Evolutionary conservation across 2,113 vertebrate species (phyloP).

Genomic region (Grammomys dolichurus): DNA sequence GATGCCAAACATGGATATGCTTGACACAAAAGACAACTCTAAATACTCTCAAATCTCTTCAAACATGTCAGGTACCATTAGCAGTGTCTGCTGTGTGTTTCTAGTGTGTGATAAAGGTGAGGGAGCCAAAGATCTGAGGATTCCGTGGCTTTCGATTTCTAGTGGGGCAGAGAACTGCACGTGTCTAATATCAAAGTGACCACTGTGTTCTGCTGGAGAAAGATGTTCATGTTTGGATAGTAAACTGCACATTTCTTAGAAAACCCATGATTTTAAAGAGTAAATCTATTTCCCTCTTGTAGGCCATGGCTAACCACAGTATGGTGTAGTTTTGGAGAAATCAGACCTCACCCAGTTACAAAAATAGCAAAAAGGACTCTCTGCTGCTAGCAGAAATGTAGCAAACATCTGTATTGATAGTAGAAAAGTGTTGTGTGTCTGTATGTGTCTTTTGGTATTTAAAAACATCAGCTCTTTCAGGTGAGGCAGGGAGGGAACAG

Average conservation of each 20-base stretch:
- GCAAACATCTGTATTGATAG: slow-evolving; percentile 68
- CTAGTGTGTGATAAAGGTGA: slow-evolving; percentile 11
- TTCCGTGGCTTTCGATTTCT: neutral
- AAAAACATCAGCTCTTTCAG: slow-evolving; percentile 2
- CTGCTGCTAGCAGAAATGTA: slow-evolving; percentile 70
- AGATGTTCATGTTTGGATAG: slow-evolving; percentile 61
- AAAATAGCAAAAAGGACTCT: slow-evolving; percentile 76
- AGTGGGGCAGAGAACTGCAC: neutral
- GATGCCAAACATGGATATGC: neutral
- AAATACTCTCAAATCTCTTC: slow-evolving; percentile 18
- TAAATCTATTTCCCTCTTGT: slow-evolving; percentile 78
- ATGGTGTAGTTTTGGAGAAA: slow-evolving; percentile 79
- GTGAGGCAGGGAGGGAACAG: neutral
- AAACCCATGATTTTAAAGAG: slow-evolving; percentile 80
- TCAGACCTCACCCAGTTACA: slow-evolving; percentile 81
- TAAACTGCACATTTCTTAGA: slow-evolving; percentile 80
- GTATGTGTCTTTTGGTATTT: slow-evolving; percentile 49
- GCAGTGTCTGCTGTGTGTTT: neutral
- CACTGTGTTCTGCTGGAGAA: slow-evolving; percentile 55
- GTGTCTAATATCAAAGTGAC: slow-evolving; percentile 54
- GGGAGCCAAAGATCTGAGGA: neutral
- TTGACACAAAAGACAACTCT: neutral
- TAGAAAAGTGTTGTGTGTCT: neutral
- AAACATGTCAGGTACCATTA: neutral
- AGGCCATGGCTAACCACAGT: slow-evolving; percentile 78